Base-by-base conservation (phyloP, 2,113 vertebrate genomes). In the Erinaceus europaeus region DNA sequence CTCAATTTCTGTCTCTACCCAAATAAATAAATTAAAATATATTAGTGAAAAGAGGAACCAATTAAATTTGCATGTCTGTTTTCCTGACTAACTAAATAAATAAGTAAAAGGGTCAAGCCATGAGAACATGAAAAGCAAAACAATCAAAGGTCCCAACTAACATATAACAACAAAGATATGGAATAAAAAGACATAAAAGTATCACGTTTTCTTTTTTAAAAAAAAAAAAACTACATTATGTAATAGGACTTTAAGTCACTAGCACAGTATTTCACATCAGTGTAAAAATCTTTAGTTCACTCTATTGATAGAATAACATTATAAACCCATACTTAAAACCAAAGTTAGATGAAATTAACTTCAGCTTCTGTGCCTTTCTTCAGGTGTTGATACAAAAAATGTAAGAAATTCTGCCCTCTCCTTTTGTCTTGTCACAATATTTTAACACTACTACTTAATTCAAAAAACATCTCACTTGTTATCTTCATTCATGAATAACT, bases 401-500 rank as follows among this genome's bases (percentile, higher is more conserved):
- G 44, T 12, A 55, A 86, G n/a, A 72, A 46, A 81, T 82, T 89
- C 18, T 44, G 36, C 59, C 36, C 27, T 74, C 32, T 55, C 27
- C 38, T 50, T 90, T 84, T 91, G 67, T n/a, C 68, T 89, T 82
- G 84, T 77, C 79, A 82, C 68, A 53, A 50, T 55, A 88, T 80
- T 69, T 34, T 86, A 79, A 74, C 89, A 90, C 61, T 85, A 53
- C 15, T 82, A 90, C 17, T 89, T 86, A 82, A 75, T 76, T 94
- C 67, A 69, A 86, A 75, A 42, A 81, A 89, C 14, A 84, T 9
- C 5, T 86, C 65, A 78, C 17, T 85, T 17, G 36, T 91, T 57
- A 53, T n/a, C 38, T 36, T 81, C 72, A 95, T 79, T 94, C 91
- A 82, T 62, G 34, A 94, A 82, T 65, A 95, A 96, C 55, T 90